Base-by-base conservation (phyloP, 2,113 vertebrate genomes). In the Poeciliopsis turrubarensis region DNA sequence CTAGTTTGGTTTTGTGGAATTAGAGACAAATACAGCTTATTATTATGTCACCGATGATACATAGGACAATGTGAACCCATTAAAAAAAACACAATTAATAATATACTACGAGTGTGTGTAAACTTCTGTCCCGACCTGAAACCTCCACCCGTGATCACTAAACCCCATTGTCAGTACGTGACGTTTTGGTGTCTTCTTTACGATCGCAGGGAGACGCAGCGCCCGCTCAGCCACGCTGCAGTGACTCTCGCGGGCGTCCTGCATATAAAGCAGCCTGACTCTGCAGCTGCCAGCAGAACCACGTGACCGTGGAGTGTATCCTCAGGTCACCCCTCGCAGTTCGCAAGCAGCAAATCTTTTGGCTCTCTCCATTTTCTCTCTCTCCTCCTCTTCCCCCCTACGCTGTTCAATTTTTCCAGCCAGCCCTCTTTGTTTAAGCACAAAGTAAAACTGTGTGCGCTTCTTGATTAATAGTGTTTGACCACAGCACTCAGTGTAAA, bases 241-340 rank as follows among this genome's bases (percentile, higher is more conserved):
- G 84, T 79, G 89, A 84, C 26, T 90, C 80, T 83, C 4, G 0
- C 61, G 51, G 41, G 65, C 73, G 7, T 14, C 4, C 66, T 61
- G 68, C 83, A 79, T 87, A 87, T 87, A 89, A 81, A 87, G 57
- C 70, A 76, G 81, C 30, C 62, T 70, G 30, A 19, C 64, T 44
- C 77, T 64, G 77, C 86, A 62, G 86, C 87, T 75, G 85, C 77
- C 61, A 25, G 11, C 27, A 27, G 67, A 60, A 29, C 32, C 88
- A 84, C 65, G 72, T 72, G 82, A 70, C 70, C 68, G 32, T 26
- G 34, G 77, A 84, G 27, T 3, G 65, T 81, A 85, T 90, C 91
- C 91, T 89, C 60, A 14, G 26, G 71, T 89, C 85, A 89, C 87
- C 91, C 78, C 83, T 60, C 47, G 65, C 61, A 73, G 68, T 83